Base-by-base conservation (phyloP, 1,140 invertebrate genomes). In the Idris sp. region DNA sequence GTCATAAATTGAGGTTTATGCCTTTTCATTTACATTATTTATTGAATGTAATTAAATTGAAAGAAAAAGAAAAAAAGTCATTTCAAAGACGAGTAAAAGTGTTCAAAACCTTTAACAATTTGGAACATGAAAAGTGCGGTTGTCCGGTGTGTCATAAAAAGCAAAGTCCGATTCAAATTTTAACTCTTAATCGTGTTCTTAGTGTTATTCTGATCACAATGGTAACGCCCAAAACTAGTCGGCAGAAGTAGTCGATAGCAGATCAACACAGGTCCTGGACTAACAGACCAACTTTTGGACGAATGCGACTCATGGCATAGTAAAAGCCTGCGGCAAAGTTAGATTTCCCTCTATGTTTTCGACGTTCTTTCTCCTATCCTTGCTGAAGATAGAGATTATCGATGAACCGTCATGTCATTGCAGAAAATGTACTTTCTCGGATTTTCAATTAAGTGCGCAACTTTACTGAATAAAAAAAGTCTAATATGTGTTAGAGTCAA, bases 151-250 rank as follows among this genome's bases (percentile, higher is more conserved):
- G 43, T 19, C 54, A 35, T 71, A 61, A 71, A 48, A 46, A 22
- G 67, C 18, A 11, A 7, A 26, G n/a, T 56, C 31, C 18, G 22
- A 56, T 56, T 54, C 16, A 56, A 62, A 72, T 49, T 54, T 46
- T 9, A 19, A 33, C 16, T 49, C 43, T 56, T 49, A 49, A 56
- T 72, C 56, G 13, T 61, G 51, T 72, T 43, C 51, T 19, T 36
- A 28, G 61, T 74, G 61, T 54, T 68, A 74, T 74, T 61, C 35
- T 54, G 48, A 62, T 79, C 77, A 67, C 76, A 78, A 75, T 71
- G 80, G 81, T 82, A 78, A 82, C 81, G 81, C 81, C 81, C 80
- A 79, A 75, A 77, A 74, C 79, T 82, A 74, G 81, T 82, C 79
- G 44, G 46, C 58, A 41, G 49, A 53, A 73, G 53, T 78, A 78